A percentile compares a stretch with the other conserved stretches of the same genome.
Conservation (phyloP, 2,797 vertebrate species). For the Anisognathus igniventris region DNA sequence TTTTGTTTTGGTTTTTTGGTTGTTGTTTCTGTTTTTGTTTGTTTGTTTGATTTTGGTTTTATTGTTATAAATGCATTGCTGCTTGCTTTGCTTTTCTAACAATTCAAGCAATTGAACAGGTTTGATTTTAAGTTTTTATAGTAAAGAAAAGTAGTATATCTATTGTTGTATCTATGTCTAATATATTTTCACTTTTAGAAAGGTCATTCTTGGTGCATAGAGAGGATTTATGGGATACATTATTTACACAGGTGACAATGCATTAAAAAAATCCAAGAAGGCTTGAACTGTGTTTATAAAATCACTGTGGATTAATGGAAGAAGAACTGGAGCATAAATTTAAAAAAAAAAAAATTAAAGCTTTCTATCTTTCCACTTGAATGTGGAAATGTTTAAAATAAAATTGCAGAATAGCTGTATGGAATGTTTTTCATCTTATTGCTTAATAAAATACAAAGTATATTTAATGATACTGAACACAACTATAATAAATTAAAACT, state of each 20-base stretch:
- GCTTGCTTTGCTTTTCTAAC: background rate
- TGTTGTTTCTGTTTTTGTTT: too few species aligned
- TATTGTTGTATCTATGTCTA: background rate
- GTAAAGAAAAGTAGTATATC: background rate
- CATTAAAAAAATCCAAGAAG: fast-evolving
- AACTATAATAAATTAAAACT: background rate
- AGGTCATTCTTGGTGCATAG: background rate
- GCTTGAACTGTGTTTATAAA: background rate
- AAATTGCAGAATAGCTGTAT: background rate
- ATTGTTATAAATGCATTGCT: background rate
- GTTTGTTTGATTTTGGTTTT: background rate
- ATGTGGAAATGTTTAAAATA: background rate
- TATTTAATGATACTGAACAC: background rate
- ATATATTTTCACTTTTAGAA: background rate
- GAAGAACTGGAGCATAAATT: background rate
- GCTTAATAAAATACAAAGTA: background rate
- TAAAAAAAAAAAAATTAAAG: background rate
- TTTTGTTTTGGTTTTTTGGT: background rate
- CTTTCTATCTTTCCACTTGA: background rate
- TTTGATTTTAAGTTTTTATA: background rate
- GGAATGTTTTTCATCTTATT: background rate
- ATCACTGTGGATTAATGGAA: background rate
- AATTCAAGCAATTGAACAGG: background rate
- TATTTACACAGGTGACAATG: background rate
- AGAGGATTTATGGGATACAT: background rate